phyloP scores from a whole-genome alignment of 1,140 invertebrate species.

The Lepidurus apus region DNA sequence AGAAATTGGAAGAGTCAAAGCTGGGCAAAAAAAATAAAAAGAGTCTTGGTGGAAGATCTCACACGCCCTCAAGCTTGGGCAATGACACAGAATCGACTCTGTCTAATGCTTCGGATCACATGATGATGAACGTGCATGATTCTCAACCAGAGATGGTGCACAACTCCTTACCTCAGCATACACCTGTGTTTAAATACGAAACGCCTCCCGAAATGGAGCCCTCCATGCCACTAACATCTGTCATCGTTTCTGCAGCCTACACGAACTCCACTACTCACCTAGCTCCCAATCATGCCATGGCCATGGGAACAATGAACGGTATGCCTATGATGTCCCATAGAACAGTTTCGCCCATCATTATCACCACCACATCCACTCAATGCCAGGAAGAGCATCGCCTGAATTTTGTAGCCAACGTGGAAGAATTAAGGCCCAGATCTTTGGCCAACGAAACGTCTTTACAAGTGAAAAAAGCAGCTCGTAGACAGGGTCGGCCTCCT shows the following conservation, averaged over 20 bases:
- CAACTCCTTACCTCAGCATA: not conserved
- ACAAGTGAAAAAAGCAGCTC: not conserved
- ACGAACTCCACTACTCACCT: not conserved
- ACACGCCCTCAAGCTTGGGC: not conserved
- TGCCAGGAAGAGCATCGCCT: not conserved
- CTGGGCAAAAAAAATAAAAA: conserved; percentile 8
- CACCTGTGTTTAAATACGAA: not conserved
- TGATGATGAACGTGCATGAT: not conserved
- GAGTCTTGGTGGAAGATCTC: conserved; percentile 1
- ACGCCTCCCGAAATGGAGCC: not conserved
- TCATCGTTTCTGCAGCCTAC: not conserved
- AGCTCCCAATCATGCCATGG: not conserved
- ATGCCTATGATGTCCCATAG: not conserved
- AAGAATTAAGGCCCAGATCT: not conserved
- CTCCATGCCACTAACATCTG: not conserved
- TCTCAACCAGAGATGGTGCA: not conserved
- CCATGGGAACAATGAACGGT: not conserved
- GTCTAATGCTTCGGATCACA: conserved; percentile 4
- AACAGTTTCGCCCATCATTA: not conserved
- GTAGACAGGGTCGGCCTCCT: not conserved
- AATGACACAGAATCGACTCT: conserved; percentile 30
- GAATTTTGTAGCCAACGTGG: not conserved
- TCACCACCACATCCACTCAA: not conserved
- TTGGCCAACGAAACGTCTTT: not conserved
- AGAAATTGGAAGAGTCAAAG: not conserved